These are phyloP conservation scores for Hippoglossus hippoglossus DNA, from an alignment of 2,797 vertebrate genomes.

Conservation along the genomic window DNA sequence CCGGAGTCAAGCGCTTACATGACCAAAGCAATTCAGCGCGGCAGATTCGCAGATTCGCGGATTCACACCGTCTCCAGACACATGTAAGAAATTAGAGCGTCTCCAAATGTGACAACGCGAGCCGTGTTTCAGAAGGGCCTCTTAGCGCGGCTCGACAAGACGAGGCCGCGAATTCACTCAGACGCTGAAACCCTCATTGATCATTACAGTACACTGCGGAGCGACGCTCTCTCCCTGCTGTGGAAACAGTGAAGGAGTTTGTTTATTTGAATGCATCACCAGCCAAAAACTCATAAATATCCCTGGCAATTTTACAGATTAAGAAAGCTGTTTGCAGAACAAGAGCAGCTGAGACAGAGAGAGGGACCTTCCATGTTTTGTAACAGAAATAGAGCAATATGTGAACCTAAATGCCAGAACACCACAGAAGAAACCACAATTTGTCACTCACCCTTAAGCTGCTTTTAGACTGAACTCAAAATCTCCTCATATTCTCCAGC, in stretches of 20 bases:
- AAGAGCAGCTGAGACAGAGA: slow-evolving; percentile 16
- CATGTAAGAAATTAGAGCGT: slow-evolving; percentile 50
- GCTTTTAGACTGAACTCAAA: too few species aligned
- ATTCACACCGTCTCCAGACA: slow-evolving; percentile 45
- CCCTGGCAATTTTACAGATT: slow-evolving; percentile 45
- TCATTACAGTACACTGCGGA: slow-evolving; percentile 41
- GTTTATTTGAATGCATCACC: slow-evolving; percentile 62
- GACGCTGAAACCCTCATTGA: slow-evolving; percentile 45
- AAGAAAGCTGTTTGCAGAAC: slow-evolving; percentile 41
- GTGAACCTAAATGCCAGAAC: slow-evolving; percentile 14
- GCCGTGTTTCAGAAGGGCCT: slow-evolving; percentile 26
- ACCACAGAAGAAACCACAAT: slow-evolving; percentile 17
- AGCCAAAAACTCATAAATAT: slow-evolving; percentile 68
- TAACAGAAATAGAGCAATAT: slow-evolving; percentile 52
- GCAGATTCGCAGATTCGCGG: slow-evolving; percentile 40
- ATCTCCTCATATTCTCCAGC: too few species aligned
- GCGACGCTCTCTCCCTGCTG: slow-evolving; percentile 54
- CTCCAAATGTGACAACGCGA: slow-evolving; percentile 36
- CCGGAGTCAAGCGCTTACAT: slow-evolving; percentile 55
- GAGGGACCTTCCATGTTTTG: slow-evolving; percentile 25
- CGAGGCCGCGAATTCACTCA: slow-evolving; percentile 38
- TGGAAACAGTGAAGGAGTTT: slow-evolving; percentile 66
- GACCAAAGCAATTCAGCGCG: slow-evolving; percentile 23
- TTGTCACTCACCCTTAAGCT: slow-evolving; percentile 25
- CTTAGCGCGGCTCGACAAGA: slow-evolving; percentile 17